Conservation (phyloP, 2,113 vertebrate genomes). For the Oreochromis niloticus region DNA sequence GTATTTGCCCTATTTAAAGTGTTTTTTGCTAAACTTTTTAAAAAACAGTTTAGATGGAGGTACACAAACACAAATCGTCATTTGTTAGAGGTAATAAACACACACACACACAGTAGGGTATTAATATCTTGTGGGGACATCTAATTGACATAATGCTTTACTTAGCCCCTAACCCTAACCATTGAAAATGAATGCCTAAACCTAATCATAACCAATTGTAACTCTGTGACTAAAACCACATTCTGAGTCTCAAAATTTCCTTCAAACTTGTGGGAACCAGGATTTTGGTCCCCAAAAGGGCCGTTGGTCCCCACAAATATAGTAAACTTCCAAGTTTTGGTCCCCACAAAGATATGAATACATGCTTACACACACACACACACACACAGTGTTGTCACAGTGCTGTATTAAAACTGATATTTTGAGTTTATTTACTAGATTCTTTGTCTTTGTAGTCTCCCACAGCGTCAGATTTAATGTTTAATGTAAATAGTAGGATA, state of each 20-base stretch:
- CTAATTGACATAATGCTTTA: neutral
- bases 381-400: neutral
- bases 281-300: neutral
- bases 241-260: neutral
- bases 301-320: neutral
- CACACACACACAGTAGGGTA: neutral
- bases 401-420: neutral
- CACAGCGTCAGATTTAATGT: neutral
- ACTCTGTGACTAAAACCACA: neutral
- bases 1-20: neutral
- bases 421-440: neutral
- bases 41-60: neutral
- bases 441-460: neutral
- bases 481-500: neutral
- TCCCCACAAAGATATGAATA: neutral
- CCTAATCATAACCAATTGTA: neutral
- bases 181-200: neutral
- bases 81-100: neutral
- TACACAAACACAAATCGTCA: neutral
- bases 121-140: neutral
- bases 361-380: neutral
- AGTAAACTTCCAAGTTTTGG: neutral
- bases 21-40: neutral
- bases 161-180: neutral
- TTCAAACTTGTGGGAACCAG: neutral